These are phyloP conservation scores for Lamellibrachia columna DNA, from an alignment of 2,888 invertebrate species.

Conservation along the genomic window DNA sequence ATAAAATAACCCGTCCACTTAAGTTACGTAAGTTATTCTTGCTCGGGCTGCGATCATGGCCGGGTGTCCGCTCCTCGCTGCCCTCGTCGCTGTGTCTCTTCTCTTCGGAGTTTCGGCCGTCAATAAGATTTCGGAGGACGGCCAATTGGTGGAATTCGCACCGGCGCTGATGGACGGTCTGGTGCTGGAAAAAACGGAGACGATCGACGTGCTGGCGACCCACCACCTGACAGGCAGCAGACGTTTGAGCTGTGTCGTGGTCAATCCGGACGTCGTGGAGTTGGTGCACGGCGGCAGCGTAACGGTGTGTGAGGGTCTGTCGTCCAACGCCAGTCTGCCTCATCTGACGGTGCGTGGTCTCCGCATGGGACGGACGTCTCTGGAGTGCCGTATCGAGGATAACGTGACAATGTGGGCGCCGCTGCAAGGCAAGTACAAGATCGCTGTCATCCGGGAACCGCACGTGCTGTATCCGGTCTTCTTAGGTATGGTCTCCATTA, in stretches of 20 bases:
- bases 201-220: not conserved
- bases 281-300: not conserved
- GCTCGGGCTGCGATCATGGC: not conserved
- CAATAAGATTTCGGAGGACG: not conserved
- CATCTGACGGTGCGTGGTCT: not conserved
- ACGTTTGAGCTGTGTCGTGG: not conserved
- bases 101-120: not conserved
- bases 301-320: not conserved
- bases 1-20: too few relatives aligned
- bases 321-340: not conserved
- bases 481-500: slow-evolving; percentile 54
- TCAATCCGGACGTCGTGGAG: not conserved
- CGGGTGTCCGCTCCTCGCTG: not conserved
- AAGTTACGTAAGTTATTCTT: too few relatives aligned
- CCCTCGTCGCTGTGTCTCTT: not conserved
- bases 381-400: not conserved
- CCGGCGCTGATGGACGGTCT: not conserved
- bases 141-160: not conserved
- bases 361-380: not conserved
- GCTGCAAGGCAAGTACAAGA: not conserved
- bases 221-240: not conserved
- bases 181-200: not conserved
- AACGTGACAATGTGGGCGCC: not conserved
- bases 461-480: slow-evolving; percentile 52
- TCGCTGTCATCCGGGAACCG: not conserved